A percentile compares a stretch with the other conserved stretches of the same genome.
Conservation (phyloP, 2,888 invertebrate species). For the Dione vanillae region DNA sequence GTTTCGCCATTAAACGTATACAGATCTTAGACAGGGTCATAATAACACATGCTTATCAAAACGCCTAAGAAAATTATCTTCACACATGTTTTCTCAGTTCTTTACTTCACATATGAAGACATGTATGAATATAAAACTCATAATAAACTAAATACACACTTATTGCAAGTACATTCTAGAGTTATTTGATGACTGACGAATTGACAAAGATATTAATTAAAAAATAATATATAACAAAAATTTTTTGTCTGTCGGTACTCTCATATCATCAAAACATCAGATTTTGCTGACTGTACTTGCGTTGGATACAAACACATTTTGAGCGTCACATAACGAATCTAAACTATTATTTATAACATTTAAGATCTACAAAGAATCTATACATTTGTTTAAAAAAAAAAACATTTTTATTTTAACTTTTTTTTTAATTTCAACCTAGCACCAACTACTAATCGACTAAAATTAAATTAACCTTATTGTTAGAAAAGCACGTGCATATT, state of each 20-base stretch:
- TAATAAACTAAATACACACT: conserved; percentile 24
- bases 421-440: background rate
- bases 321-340: background rate
- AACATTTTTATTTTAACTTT: background rate
- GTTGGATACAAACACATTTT: background rate
- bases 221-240: background rate
- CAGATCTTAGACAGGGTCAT: too few relatives aligned
- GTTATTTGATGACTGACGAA: background rate
- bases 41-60: conserved; percentile 1
- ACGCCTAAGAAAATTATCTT: background rate
- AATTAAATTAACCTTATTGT: background rate
- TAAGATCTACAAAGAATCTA: background rate
- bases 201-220: background rate
- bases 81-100: background rate
- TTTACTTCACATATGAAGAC: background rate
- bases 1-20: background rate
- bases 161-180: conserved; percentile 3
- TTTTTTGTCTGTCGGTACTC: conserved; percentile 1
- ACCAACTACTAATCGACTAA: background rate
- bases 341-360: background rate
- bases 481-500: conserved; percentile 10
- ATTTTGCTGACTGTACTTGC: conserved; percentile 8
- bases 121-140: background rate
- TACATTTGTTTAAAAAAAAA: background rate
- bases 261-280: background rate